Evolutionary conservation across 2,797 vertebrate species (phyloP).

Genomic region (Calcarius lapponicus): DNA sequence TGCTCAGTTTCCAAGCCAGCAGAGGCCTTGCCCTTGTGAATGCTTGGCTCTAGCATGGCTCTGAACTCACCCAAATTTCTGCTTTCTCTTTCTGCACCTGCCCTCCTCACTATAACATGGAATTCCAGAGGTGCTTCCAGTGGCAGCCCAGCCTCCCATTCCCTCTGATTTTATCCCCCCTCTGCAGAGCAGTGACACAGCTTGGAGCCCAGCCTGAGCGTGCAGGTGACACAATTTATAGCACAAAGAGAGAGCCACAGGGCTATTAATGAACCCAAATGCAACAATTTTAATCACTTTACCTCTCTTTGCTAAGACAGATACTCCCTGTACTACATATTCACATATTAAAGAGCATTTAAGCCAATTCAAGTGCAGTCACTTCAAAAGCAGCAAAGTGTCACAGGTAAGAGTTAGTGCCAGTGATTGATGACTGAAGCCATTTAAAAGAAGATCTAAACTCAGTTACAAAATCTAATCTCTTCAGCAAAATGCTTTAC

Average conservation of each 20-base stretch:
- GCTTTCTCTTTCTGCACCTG: background rate
- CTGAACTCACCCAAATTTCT: background rate
- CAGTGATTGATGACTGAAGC: background rate
- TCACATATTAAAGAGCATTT: background rate
- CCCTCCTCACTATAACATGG: rapidly evolving
- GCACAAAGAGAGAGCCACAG: background rate
- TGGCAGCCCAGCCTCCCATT: rapidly evolving
- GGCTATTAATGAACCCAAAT: background rate
- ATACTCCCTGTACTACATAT: background rate
- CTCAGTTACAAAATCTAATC: conserved; percentile 16
- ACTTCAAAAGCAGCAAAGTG: conserved; percentile 5
- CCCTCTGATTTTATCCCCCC: no score
- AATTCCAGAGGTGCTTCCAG: background rate
- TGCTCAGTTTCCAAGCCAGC: background rate
- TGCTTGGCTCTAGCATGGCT: rapidly evolving
- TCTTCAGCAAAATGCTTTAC: conserved; percentile 52
- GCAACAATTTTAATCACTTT: background rate
- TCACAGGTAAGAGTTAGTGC: background rate
- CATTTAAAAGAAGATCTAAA: conserved; percentile 11
- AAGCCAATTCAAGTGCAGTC: conserved; percentile 1
- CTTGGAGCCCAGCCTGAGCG: background rate
- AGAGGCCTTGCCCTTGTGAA: rapidly evolving
- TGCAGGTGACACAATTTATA: background rate
- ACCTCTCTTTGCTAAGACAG: background rate
- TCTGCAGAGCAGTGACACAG: background rate